Base-by-base conservation (phyloP, 2,113 vertebrate species). In the Numida meleagris region DNA sequence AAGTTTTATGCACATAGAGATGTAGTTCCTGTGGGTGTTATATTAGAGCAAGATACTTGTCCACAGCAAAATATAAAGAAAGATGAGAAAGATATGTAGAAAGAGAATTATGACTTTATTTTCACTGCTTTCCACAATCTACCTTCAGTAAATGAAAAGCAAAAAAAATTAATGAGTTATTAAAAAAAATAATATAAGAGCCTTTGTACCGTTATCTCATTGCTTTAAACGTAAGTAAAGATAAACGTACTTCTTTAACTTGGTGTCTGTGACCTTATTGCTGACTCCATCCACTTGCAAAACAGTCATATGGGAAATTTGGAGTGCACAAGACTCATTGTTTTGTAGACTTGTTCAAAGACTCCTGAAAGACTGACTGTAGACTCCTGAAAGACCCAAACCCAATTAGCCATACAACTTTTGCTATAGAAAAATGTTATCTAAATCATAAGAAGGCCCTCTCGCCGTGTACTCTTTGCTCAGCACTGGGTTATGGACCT, bases 1-100 rank as follows among this genome's bases (percentile, higher is more conserved):
- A 86, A 95, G 68, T 59, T 95, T 59, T 95, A 58, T 75, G 34
- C 55, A 63, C 33, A 43, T 71, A 83, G 38, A 93, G 18, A 82
- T 75, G 43, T 4, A 89, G 81, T 84, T 76, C 36, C 45, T 82
- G 10, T 67, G 36, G 21, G 93, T 79, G 13, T 82, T 85, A 5
- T 53, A 57, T 87, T 72, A 83, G 3, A 27, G 10, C 63, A 53
- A 86, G 36, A 48, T 85, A 76, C 10, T 20, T 80, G 9, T 67
- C 6, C 55, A 88, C 90, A 71, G 38, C 3, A 93, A 94, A 93
- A 86, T 29, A 33, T 58, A 43, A 72, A 50, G 62, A 82, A 66
- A 59, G 18, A n/a, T 67, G 93, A 58, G 51, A 53, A 53, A 53
- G 25, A 16, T 29, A 29, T 17, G 51, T 29, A 53, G 12, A 53